Base-by-base conservation (phyloP, 2,797 vertebrate genomes). In the Cyclopterus lumpus region DNA sequence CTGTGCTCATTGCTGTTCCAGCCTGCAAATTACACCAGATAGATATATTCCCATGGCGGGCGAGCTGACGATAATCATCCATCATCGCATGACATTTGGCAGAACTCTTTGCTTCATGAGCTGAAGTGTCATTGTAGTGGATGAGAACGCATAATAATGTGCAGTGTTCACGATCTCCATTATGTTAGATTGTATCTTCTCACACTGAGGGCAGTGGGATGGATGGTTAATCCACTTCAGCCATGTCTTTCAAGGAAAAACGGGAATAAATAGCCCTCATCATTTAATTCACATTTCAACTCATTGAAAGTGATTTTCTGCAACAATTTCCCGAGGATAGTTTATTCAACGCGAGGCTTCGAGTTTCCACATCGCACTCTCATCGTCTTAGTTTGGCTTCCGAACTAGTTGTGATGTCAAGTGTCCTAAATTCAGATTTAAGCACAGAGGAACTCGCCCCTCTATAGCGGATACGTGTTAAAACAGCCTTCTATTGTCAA, bases 11-110 rank as follows among this genome's bases (percentile, higher is more conserved):
- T 86, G 83, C 88, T 87, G 86, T 75, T 91, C 76, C 88, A 86
- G 82, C 80, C 80, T 88, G 89, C 86, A 93, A 94, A 93, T 92
- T 83, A 90, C 84, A 90, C 84, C 91, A 82, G 87, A 78, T 77
- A 86, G 89, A 91, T 87, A 84, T 79, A 92, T 93, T 94, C 94
- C 92, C 91, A 83, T 94, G 93, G 94, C 93, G 90, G 88, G 6
- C 51, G 71, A 38, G 83, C 73, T 70, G 89, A 82, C 57, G 74
- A 90, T 92, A 85, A 90, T 91, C 91, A 91, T 93, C 91, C 87
- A 81, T 94, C 92, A 91, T 81, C 30, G 30, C 49, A 12, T 87
- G 85, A 89, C 91, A 87, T 90, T 88, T 91, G 92, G 87, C 92
- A 89, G 89, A 92, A 92, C 82, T 89, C 87, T 87, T n/a, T 88